Base-by-base conservation (phyloP, 2,888 invertebrate species). In the Megamerina dolium region DNA sequence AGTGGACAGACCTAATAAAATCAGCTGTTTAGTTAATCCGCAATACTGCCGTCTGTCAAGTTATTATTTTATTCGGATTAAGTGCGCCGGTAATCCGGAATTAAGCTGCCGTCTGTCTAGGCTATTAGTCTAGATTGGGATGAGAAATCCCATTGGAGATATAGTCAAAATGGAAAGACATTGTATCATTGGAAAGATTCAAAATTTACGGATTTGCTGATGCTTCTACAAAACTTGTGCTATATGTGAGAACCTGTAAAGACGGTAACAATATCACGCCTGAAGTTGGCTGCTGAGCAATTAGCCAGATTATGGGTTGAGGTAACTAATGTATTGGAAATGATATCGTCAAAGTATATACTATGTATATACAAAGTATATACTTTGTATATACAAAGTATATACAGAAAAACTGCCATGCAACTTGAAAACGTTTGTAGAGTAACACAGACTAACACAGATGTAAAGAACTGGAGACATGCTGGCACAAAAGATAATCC, bases 341-440 rank as follows among this genome's bases (percentile, higher is more conserved):
- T 23, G 8, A 9, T 23, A 3, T 4, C n/a, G 16, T 12, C 23
- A 13, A 35, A 10, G 23, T 35, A 35, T 14, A 35, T 14, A n/a
- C 21, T 35, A 14, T 35, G 35, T 21, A n/a, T n/a, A n/a, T n/a
- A n/a, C n/a, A n/a, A n/a, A n/a, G n/a, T n/a, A n/a, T n/a, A n/a
- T n/a, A n/a, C n/a, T n/a, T n/a, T n/a, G n/a, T n/a, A n/a, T n/a
- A n/a, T n/a, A n/a, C n/a, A n/a, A n/a, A n/a, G n/a, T n/a, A n/a
- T n/a, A n/a, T n/a, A n/a, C n/a, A n/a, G n/a, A n/a, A n/a, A n/a
- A n/a, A n/a, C n/a, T n/a, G n/a, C n/a, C n/a, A n/a, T n/a, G n/a
- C n/a, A n/a, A n/a, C n/a, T n/a, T 30, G 6, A 38, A 38, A 10
- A 38, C 38, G 13, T 38, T 38, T 19, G 38, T 30, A 14, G 30